Percentiles rank a stretch among this genome's conserved stretches.
Conservation (phyloP, 2,113 vertebrate genomes). For the Orientallactaga bullata region DNA sequence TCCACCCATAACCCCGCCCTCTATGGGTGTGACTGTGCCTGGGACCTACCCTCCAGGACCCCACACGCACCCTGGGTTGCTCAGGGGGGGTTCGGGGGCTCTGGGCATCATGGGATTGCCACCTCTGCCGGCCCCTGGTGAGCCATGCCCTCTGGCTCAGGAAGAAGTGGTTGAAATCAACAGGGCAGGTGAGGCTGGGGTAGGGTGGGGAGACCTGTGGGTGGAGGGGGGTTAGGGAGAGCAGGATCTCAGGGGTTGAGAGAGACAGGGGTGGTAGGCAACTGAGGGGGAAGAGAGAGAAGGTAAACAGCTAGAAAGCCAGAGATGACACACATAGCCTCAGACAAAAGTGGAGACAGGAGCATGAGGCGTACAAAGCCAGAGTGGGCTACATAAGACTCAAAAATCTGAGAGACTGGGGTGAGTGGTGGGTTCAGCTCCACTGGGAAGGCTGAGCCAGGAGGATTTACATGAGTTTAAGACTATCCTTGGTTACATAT, state of each 20-base stretch:
- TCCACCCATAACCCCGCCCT: constrained; percentile 87
- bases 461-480: not conserved
- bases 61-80: constrained; percentile 79
- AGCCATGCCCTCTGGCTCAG: constrained; percentile 94
- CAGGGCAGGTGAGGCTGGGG: constrained; percentile 83
- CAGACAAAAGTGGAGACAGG: not conserved
- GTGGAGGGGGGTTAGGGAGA: too few relatives aligned
- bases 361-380: too few relatives aligned
- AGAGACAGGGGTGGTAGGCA: not conserved
- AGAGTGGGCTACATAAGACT: not conserved
- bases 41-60: constrained; percentile 88
- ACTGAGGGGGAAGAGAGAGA: not conserved
- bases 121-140: constrained; percentile 85
- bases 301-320: not conserved
- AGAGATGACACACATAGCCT: accelerated
- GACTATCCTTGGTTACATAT: not conserved
- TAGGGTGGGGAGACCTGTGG: not conserved
- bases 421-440: too few relatives aligned
- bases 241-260: not conserved
- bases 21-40: constrained; percentile 87
- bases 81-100: constrained; percentile 89
- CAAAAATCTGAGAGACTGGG: too few relatives aligned
- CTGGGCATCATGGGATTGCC: constrained; percentile 85
- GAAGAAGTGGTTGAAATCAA: constrained; percentile 98
- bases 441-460: not conserved